Conservation (phyloP, 2,113 vertebrate genomes). For the Gyps fulvus region DNA sequence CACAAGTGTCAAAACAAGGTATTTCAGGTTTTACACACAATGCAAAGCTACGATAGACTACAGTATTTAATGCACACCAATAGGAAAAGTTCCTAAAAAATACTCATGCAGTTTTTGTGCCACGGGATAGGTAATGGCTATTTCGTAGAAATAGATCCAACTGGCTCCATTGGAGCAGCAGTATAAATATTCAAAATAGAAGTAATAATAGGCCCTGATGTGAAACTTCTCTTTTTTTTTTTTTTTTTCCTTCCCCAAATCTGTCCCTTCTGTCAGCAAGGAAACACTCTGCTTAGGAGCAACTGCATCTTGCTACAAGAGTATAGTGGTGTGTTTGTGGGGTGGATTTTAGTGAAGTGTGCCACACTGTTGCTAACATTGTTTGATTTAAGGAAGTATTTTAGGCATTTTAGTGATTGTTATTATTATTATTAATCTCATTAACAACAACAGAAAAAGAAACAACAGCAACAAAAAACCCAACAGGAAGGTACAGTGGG, state of each 20-base stretch:
- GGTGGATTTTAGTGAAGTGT: not conserved
- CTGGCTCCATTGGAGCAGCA: constrained; percentile 69
- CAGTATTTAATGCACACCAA: constrained; percentile 45
- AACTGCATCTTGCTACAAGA: not conserved
- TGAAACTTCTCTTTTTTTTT: not conserved
- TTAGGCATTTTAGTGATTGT: constrained; percentile 22
- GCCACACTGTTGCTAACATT: not conserved
- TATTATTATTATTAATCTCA: constrained; percentile 8
- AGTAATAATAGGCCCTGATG: constrained; percentile 54
- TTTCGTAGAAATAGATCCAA: constrained; percentile 66
- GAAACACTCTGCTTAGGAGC: not conserved
- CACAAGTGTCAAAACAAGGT: not conserved
- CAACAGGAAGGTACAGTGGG: not conserved
- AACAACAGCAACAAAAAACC: not conserved
- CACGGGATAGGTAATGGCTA: constrained; percentile 47
- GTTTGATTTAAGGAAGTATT: not conserved
- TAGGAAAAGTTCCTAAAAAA: constrained; percentile 55
- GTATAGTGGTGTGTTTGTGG: not conserved
- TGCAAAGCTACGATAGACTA: constrained; percentile 12
- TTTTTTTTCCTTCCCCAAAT: not conserved
- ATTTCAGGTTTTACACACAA: constrained; percentile 6
- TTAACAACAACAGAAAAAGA: not conserved
- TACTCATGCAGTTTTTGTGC: constrained; percentile 13
- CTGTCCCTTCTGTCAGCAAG: not conserved
- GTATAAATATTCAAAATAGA: constrained; percentile 63